Evolutionary conservation across 2,888 invertebrate genomes (phyloP), one percentile per base, ranked within the genome.

Genomic region (Drosophila merina): DNA sequence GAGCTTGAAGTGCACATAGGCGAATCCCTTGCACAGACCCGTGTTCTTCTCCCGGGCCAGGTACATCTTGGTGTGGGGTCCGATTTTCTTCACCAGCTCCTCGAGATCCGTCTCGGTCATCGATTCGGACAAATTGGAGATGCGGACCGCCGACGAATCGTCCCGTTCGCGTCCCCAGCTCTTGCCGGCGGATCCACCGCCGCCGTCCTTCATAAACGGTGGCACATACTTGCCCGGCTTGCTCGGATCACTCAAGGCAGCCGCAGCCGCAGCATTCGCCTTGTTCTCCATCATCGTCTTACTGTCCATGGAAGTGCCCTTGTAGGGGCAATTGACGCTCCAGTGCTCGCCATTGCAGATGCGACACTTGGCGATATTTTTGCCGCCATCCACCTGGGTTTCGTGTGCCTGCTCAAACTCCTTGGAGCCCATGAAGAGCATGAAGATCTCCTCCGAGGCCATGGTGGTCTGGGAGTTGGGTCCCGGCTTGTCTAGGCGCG

Each of bases 321-420:
- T 99, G 94, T 97, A 99, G 0, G 99, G 99, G 93, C 99, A 99
- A 89, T 97, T 96, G 28, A 97, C 95, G 20, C 99, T 98, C 98
- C 99, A 99, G 93, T 99, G 99, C 89, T 99, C 99, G 57, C 98
- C 97, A 88, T 96, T 96, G 91, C 98, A 98, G 58, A 95, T 96
- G 91, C 98, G 94, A 89, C 98, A 98, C 90, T 96, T 97, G 74
- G 82, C 93, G 90, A 92, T 88, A 57, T 93, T 94, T 93, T 97
- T 97, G 36, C 97, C 92, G 85, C 97, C 96, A 86, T 96, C 96
- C 55, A 97, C 92, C 0, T 95, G 94, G 81, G 96, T 95, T 82
- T 98, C 98, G 85, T 97, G 97, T 30, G 95, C 94, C 67, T 97
- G 96, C 73, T 96, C 96, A 88, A 97, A 97, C 86, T 97, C 97